These are phyloP conservation scores for Clarias magur DNA, from an alignment of 2,113 vertebrate genomes.

Conservation along the genomic window DNA sequence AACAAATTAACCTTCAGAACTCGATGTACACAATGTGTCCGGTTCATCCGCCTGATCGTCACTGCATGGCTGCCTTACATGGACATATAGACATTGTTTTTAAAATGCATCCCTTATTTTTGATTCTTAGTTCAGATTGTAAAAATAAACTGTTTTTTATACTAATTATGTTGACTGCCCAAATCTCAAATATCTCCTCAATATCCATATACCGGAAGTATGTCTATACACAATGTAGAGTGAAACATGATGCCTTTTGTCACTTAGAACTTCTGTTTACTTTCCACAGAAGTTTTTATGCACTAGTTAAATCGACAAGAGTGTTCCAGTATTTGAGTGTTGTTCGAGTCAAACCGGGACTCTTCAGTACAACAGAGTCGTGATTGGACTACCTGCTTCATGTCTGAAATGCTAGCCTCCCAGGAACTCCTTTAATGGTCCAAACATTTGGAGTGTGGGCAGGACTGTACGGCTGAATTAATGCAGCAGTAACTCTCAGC, in stretches of 20 bases:
- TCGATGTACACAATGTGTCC: neutral
- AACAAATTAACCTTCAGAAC: slow-evolving; percentile 21
- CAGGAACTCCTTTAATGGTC: no score
- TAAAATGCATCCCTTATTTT: neutral
- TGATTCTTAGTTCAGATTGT: neutral
- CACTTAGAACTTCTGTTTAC: neutral
- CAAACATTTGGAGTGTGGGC: no score
- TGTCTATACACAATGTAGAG: neutral
- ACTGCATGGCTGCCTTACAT: neutral
- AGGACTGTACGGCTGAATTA: no score
- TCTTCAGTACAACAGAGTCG: no score
- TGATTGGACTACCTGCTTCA: no score
- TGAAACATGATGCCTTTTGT: neutral
- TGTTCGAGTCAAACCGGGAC: no score
- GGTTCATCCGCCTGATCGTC: neutral
- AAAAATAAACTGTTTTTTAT: neutral
- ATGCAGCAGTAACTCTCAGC: no score
- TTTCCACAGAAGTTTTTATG: neutral
- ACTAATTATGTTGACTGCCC: neutral
- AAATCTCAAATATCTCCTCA: neutral
- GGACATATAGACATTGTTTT: no score
- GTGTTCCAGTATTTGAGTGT: neutral
- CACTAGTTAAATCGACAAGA: neutral
- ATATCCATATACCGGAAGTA: neutral
- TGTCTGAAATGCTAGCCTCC: no score